Percentiles rank a stretch among this genome's conserved stretches.
Evolutionary conservation across 2,797 vertebrate genomes (phyloP).

Genomic region (Tragopan temminckii): DNA sequence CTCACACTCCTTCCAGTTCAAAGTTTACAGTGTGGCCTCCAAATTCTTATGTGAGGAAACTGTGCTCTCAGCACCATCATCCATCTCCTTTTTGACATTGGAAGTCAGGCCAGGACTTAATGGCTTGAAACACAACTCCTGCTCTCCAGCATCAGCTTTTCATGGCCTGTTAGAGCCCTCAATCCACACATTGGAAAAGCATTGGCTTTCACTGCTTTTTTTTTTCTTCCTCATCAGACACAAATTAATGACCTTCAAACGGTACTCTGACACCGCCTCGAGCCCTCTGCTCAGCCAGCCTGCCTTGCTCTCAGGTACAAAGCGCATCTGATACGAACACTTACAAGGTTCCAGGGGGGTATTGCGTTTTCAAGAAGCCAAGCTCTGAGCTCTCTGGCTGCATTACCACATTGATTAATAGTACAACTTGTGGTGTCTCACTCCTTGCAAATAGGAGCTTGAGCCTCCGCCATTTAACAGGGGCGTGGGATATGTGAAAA

Average conservation of each 20-base stretch:
- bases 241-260: constrained; percentile 75
- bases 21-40: not conserved
- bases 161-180: constrained; percentile 64
- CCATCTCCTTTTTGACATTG: constrained; percentile 76
- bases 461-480: constrained; percentile 17
- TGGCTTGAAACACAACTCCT: constrained; percentile 74
- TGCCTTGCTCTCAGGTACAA: constrained; percentile 35
- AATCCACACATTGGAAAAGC: constrained; percentile 72
- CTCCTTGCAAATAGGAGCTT: constrained; percentile 32
- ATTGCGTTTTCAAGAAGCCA: constrained; percentile 32
- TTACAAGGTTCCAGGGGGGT: constrained; percentile 40
- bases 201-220: constrained; percentile 71
- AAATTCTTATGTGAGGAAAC: constrained; percentile 6
- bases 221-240: constrained; percentile 50
- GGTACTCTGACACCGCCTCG: constrained; percentile 24
- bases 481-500: constrained; percentile 4
- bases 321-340: constrained; percentile 16
- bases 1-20: not conserved
- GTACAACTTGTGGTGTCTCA: constrained; percentile 2
- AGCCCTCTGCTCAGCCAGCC: constrained; percentile 16
- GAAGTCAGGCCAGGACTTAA: constrained; percentile 71
- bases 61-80: constrained; percentile 40
- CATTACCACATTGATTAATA: constrained; percentile 63
- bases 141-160: constrained; percentile 71
- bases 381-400: constrained; percentile 13